Conservation (phyloP, 2,888 invertebrate genomes). For the Labia minor region DNA sequence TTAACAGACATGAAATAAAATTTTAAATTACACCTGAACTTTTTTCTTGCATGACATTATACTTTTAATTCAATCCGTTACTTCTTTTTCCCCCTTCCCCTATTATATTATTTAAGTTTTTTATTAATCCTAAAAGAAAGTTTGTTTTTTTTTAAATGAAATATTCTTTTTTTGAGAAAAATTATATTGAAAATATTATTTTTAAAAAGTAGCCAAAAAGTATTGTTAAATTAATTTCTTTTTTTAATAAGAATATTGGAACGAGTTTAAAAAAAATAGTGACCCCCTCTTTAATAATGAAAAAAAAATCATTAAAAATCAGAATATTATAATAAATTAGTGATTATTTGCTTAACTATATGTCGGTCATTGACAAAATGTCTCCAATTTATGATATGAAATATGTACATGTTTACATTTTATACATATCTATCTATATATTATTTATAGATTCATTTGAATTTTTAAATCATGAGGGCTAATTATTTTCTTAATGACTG, state of each 20-base stretch:
- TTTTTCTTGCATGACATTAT: neutral
- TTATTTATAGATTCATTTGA: too few relatives aligned
- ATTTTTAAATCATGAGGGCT: too few relatives aligned
- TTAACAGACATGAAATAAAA: constrained; percentile 5
- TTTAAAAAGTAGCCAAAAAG: neutral
- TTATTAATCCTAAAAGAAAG: too few relatives aligned
- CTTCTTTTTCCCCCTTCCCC: neutral
- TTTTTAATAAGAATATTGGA: neutral
- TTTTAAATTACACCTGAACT: neutral
- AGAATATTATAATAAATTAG: neutral
- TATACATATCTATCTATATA: too few relatives aligned
- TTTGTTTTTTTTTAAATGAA: too few relatives aligned
- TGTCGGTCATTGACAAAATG: neutral
- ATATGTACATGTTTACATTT: too few relatives aligned
- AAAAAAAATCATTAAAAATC: neutral
- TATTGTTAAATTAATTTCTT: too few relatives aligned
- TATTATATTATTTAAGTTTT: neutral
- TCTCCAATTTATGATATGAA: neutral
- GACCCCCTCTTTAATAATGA: neutral
- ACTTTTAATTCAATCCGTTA: neutral
- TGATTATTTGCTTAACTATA: neutral
- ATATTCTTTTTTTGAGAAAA: too few relatives aligned
- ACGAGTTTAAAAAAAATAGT: neutral
- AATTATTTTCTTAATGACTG: too few relatives aligned
- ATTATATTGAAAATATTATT: neutral